These are phyloP conservation scores for Epinotia nisella DNA, from an alignment of 2,888 invertebrate species.

Conservation along the genomic window DNA sequence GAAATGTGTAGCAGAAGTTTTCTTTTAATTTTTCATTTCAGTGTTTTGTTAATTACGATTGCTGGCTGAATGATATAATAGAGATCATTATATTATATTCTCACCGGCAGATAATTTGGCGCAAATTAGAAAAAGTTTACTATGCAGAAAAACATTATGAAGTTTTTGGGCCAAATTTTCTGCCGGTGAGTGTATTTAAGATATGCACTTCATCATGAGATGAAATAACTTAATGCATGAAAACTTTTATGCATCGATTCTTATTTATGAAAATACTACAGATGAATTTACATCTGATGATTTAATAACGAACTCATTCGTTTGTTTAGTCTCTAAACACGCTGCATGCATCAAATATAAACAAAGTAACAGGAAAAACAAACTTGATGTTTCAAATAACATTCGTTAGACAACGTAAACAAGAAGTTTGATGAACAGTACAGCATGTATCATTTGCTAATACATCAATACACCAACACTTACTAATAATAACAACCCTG, in stretches of 20 bases:
- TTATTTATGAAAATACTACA: neutral
- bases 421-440: conserved; percentile 33
- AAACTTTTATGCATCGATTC: neutral
- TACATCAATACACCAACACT: neutral
- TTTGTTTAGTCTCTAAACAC: neutral
- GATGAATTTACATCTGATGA: neutral
- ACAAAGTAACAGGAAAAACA: conserved; percentile 48
- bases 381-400: conserved; percentile 53
- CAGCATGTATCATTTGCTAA: neutral
- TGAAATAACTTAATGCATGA: conserved; percentile 2
- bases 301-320: neutral
- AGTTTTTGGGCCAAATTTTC: too few species aligned
- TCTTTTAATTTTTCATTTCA: too few species aligned
- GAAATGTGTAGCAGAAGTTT: too few species aligned
- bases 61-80: too few species aligned
- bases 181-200: too few species aligned
- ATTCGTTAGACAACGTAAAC: conserved; percentile 55
- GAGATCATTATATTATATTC: too few species aligned
- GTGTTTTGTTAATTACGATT: too few species aligned
- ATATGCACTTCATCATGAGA: neutral
- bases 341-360: conserved; percentile 29
- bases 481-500: conserved; percentile 3
- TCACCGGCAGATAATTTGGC: too few species aligned
- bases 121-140: too few species aligned
- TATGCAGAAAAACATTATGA: too few species aligned